Conservation (phyloP, 2,888 invertebrate genomes). For the Venusia cambrica region DNA sequence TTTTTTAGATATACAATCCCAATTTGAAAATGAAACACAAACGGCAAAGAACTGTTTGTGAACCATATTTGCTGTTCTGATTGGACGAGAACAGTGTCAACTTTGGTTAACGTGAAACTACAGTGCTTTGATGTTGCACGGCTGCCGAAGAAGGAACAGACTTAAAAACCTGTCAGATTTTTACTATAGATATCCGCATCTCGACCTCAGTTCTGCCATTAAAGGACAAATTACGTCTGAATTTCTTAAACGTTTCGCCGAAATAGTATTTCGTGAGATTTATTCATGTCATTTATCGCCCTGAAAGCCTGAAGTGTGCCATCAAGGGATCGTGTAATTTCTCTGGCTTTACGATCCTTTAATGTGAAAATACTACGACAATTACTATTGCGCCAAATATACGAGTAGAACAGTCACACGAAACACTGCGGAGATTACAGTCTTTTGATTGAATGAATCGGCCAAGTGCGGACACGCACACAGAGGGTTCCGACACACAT, state of each 20-base stretch:
- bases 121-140: conserved; percentile 17
- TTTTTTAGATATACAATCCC: neutral
- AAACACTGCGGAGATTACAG: conserved; percentile 2
- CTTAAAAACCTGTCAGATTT: conserved; percentile 17
- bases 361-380: conserved; percentile 10
- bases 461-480: too few species aligned
- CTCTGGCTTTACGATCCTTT: conserved; percentile 9
- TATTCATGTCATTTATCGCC: conserved; percentile 11
- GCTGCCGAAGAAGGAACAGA: conserved; percentile 16
- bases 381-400: conserved; percentile 9
- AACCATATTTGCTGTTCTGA: conserved; percentile 28
- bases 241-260: conserved; percentile 2
- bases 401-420: conserved; percentile 2
- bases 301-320: conserved; percentile 3
- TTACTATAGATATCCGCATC: conserved; percentile 11
- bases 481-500: too few species aligned
- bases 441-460: conserved; percentile 12
- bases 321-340: conserved; percentile 8
- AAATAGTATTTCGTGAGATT: conserved; percentile 4
- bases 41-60: conserved; percentile 24
- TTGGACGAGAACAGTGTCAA: conserved; percentile 31
- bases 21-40: conserved; percentile 9
- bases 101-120: conserved; percentile 26
- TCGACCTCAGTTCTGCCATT: conserved; percentile 11
- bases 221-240: conserved; percentile 1